These are phyloP conservation scores for Dyspetes luteomarginatus DNA, from an alignment of 2,888 invertebrate genomes.

Conservation along the genomic window DNA sequence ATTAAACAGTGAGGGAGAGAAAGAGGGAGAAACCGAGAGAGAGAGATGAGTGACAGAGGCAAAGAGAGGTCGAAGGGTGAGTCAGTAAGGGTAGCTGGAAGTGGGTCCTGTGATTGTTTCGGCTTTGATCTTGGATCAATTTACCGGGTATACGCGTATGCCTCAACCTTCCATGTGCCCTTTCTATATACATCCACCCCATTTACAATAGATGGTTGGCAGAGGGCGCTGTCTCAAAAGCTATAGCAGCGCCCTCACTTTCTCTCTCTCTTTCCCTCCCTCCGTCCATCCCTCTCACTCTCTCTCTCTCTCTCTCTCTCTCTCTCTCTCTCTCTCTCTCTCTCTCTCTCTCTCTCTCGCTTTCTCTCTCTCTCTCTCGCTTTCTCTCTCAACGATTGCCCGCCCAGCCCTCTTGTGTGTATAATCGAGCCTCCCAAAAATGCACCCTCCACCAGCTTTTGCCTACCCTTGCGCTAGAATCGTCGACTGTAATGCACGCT, in stretches of 20 bases:
- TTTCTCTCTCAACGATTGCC: neutral
- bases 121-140: slow-evolving; percentile 84
- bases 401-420: neutral
- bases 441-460: slow-evolving; percentile 29
- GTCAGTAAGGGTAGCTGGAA: slow-evolving; percentile 68
- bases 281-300: neutral
- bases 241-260: slow-evolving; percentile 27
- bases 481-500: slow-evolving; percentile 29
- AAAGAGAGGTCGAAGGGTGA: slow-evolving; percentile 64
- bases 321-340: neutral
- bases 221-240: slow-evolving; percentile 58
- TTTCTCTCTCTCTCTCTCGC: neutral
- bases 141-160: slow-evolving; percentile 81
- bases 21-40: slow-evolving; percentile 46
- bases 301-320: neutral
- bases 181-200: slow-evolving; percentile 22
- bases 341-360: neutral
- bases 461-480: slow-evolving; percentile 16
- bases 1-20: slow-evolving; percentile 28
- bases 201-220: slow-evolving; percentile 35
- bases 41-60: slow-evolving; percentile 33
- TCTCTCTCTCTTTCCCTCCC: too few species aligned
- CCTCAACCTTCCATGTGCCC: slow-evolving; percentile 73
- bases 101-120: slow-evolving; percentile 83
- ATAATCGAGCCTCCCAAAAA: slow-evolving; percentile 53